phyloP scores from a whole-genome alignment of 2,888 invertebrate species.

The Drosophila ezoana region DNA sequence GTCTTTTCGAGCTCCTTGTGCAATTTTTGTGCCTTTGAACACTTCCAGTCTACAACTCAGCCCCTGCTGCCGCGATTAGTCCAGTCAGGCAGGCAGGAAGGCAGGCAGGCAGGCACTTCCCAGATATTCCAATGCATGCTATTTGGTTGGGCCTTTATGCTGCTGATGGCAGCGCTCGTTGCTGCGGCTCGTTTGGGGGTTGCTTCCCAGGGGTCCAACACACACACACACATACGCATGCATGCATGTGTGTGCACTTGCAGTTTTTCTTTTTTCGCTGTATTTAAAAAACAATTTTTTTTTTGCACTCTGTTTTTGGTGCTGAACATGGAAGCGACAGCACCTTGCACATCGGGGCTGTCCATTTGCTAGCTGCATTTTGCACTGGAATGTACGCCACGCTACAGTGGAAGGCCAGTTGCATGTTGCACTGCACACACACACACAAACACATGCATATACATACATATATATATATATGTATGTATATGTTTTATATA shows the following conservation, averaged over 20 bases:
- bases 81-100: conserved; percentile 5
- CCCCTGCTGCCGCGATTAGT: conserved; percentile 4
- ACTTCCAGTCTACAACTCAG: conserved; percentile 33
- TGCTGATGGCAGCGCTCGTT: conserved; percentile 11
- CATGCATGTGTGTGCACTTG: conserved; percentile 7
- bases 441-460: background rate
- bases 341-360: conserved; percentile 47
- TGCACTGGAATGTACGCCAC: conserved; percentile 44
- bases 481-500: background rate
- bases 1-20: background rate
- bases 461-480: background rate
- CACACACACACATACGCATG: background rate
- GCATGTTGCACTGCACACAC: conserved; percentile 60
- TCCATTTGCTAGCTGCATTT: conserved; percentile 46
- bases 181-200: conserved; percentile 30
- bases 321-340: conserved; percentile 33
- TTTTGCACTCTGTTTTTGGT: conserved; percentile 15
- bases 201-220: conserved; percentile 31
- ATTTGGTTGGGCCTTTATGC: conserved; percentile 38
- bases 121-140: conserved; percentile 54
- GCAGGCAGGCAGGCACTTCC: conserved; percentile 6
- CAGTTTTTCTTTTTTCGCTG: conserved; percentile 11
- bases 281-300: background rate
- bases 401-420: conserved; percentile 60
- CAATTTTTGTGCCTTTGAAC: conserved; percentile 5